Evolutionary conservation across 1,140 invertebrate species (phyloP), one percentile per base, ranked within the genome.

Genomic region (Tyrophagus putrescentiae): DNA sequence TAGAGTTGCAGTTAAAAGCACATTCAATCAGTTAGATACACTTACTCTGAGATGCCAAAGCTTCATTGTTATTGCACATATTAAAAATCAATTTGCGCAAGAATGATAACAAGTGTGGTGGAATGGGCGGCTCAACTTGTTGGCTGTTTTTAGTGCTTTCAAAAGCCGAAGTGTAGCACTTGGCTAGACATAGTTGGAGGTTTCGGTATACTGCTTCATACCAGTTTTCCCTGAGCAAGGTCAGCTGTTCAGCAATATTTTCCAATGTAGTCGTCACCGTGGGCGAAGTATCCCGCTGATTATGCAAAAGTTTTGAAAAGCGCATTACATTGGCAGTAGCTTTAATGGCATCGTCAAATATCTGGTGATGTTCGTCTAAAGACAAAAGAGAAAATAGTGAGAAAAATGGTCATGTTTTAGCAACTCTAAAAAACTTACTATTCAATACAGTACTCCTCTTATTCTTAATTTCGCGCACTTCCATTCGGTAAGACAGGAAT

Each of bases 141-240:
- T n/a, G n/a, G n/a, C n/a, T n/a, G n/a, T n/a, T n/a, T n/a, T n/a
- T n/a, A n/a, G n/a, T n/a, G n/a, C 93, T 93, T 70, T 96, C 92
- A 78, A 94, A 97, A 3, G 92, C 90, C 65, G 96, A 87, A 9
- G 88, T n/a, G n/a, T 56, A 92, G 83, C 69, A 95, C 91, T 29
- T 89, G 74, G 71, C 94, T 72, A 94, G 91, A 48, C 85, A 79
- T 39, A 97, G 70, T 70, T 97, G 92, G 90, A 75, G 90, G 82
- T 69, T 94, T 3, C 90, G 74, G n/a, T 95, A 73, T 5, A 93
- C 84, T 75, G 97, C 92, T 75, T 98, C 92, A 69, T 93, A 93
- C 88, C 92, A 96, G 69, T 89, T 93, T 73, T 97, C 92, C 42
- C 92, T 77, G 77, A 97, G 95, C 89, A 91, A 96, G 61, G 94